Conservation (phyloP, 53 echinoderm and acorn worm genomes). For the Hippasteria phrygiana region DNA sequence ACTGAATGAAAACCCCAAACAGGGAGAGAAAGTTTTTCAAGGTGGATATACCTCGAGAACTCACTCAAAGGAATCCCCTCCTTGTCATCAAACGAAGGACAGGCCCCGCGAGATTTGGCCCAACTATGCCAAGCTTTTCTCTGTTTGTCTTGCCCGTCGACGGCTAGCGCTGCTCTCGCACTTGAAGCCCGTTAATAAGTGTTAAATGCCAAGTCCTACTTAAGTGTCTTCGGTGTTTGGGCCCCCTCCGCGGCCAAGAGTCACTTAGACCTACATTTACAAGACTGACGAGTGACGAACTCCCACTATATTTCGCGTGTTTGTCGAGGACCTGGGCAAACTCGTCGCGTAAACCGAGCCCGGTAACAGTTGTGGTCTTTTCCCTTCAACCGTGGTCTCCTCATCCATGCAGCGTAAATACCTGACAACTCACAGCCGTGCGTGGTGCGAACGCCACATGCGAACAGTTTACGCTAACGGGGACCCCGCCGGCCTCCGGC, state of each 20-base stretch:
- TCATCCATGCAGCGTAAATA: not conserved
- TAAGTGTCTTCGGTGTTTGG: conserved; percentile 53
- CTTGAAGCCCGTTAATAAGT: conserved; percentile 41
- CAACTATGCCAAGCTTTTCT: conserved; percentile 24
- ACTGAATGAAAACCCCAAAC: not conserved
- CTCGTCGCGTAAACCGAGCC: conserved; percentile 29
- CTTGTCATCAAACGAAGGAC: not conserved
- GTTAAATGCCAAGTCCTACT: conserved; percentile 54
- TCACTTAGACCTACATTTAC: conserved; percentile 66
- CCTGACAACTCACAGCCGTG: not conserved
- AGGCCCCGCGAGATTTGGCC: not conserved
- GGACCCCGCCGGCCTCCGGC: not conserved
- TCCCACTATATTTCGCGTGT: not conserved
- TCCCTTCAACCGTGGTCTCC: not conserved
- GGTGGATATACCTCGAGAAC: not conserved
- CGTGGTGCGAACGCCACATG: not conserved
- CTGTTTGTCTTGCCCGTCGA: conserved; percentile 50
- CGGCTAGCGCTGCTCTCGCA: not conserved
- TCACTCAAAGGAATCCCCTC: not conserved
- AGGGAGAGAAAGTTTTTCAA: not conserved
- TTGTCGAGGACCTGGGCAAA: conserved; percentile 19
- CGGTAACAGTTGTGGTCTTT: not conserved
- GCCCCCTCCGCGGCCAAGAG: conserved; percentile 34
- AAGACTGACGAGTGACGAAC: conserved; percentile 52
- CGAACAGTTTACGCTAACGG: conserved; percentile 29